Base-by-base conservation (phyloP, 2,888 invertebrate species). In the Mellilla xanthometata region DNA sequence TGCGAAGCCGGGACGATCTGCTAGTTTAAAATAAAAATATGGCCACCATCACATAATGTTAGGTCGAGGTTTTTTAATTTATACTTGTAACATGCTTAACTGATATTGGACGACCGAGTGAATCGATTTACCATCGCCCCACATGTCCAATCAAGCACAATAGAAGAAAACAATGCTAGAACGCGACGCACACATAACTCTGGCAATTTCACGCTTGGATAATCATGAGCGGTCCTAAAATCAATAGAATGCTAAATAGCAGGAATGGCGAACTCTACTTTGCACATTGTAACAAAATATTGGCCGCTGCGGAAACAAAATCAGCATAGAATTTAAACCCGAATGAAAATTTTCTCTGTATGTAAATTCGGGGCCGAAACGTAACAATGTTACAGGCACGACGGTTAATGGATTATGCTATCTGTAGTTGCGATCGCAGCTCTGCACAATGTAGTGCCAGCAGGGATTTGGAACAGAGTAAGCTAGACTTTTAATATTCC, bases 331-430 rank as follows among this genome's bases (percentile, higher is more conserved):
- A 75, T 78, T 75, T 68, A 62, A 68, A 55, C 58, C 60, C 62
- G 64, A 77, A 77, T 75, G 65, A 73, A 74, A 78, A 75, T 45
- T 80, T 80, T 58, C 75, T 70, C 65, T 68, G 65, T 77, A 81
- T 84, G 81, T 74, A 77, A 84, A 85, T 83, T 62, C 60, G 60
- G 62, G 52, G 61, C 60, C 72, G 69, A 71, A 74, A 72, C 68
- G 69, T 80, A 80, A 83, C 76, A 58, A 69, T 71, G 72, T 83
- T 81, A 82, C 70, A 62, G 67, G 65, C 60, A 58, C 61, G 58
- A 62, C 54, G 56, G 70, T 68, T 78, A 74, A 76, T 76, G 72
- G 72, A 73, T 76, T 71, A 72, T 68, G 63, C 67, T 72, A 71
- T 67, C 68, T 71, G 62, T 61, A 66, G 58, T 59, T 49, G 58